Percentiles rank a stretch among this genome's conserved stretches.
These are phyloP conservation scores for Rhincodon typus DNA, from an alignment of 2,797 vertebrate species.

Conservation along the genomic window DNA sequence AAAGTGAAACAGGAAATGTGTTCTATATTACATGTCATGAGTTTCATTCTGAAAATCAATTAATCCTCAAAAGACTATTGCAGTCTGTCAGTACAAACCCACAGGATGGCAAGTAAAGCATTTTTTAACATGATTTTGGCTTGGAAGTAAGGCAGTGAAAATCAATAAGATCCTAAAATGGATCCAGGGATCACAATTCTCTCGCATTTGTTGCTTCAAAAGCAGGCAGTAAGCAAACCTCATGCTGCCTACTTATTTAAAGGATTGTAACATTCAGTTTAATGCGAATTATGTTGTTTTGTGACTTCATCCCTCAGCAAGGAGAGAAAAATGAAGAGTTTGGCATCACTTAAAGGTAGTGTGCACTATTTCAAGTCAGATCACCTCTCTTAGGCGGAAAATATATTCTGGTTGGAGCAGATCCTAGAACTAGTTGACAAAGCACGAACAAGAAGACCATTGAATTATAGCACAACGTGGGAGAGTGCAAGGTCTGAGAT, in stretches of 20 bases:
- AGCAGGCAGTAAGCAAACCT: background rate
- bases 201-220: background rate
- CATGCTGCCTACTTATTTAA: background rate
- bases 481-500: background rate
- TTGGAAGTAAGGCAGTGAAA: background rate
- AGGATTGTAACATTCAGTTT: background rate
- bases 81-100: background rate
- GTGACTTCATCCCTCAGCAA: background rate
- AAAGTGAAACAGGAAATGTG: background rate
- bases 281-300: background rate
- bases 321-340: background rate
- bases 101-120: background rate
- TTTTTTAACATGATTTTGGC: background rate
- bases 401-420: background rate
- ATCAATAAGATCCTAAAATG: background rate
- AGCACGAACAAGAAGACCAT: background rate
- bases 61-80: constrained; percentile 16
- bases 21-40: constrained; percentile 10
- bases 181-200: background rate
- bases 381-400: background rate
- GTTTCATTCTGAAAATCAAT: constrained; percentile 18
- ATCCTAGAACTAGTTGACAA: background rate
- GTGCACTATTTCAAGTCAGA: background rate
- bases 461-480: background rate
- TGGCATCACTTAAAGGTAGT: background rate